Evolutionary conservation across 2,797 vertebrate genomes (phyloP), one percentile per base, ranked within the genome.

Genomic region (Prunella strophiata): DNA sequence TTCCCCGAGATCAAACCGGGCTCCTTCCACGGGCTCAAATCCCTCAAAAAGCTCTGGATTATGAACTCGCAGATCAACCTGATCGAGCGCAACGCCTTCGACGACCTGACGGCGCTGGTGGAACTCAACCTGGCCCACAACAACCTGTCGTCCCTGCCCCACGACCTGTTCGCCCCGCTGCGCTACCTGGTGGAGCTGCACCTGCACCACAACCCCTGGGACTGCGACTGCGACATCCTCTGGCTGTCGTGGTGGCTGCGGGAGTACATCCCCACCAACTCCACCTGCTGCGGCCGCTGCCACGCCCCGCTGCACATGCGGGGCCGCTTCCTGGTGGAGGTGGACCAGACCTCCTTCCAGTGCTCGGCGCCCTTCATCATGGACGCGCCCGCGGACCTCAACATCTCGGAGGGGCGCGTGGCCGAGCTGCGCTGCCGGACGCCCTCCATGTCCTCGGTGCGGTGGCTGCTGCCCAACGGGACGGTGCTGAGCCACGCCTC

Each of bases 71-170:
- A 98, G 94, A 98, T 99, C 95, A 98, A 97, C 91, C 96, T 96
- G 82, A 99, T 99, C 48, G 99, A 99, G 95, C 98, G 99, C 45
- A 99, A 99, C 89, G 99, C 99, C 88, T 99, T 99, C 89, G 99
- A 99, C 83, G 99, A 99, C 97, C 98, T 99, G 93, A 98, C 98
- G 59, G 98, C 98, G 7, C 98, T 99, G 97, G 99, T 99, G 97
- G 99, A 99, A 97, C 98, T 99, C 95, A 99, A 99, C 97, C 96
- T 99, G 97, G 99, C 99, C 94, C 99, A 99, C 98, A 99, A 99
- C 96, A 99, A 99, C 98, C 98, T 99, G 92, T 99, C 99, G 20
- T 99, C 99, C 74, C 97, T 99, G 93, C 99, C 99, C 96, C 99
- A 99, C 75, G 99, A 99, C 97, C 99, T 99, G 91, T 99, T 99